Evolutionary conservation across 2,888 invertebrate species (phyloP).

Genomic region (Lithophane socia): DNA sequence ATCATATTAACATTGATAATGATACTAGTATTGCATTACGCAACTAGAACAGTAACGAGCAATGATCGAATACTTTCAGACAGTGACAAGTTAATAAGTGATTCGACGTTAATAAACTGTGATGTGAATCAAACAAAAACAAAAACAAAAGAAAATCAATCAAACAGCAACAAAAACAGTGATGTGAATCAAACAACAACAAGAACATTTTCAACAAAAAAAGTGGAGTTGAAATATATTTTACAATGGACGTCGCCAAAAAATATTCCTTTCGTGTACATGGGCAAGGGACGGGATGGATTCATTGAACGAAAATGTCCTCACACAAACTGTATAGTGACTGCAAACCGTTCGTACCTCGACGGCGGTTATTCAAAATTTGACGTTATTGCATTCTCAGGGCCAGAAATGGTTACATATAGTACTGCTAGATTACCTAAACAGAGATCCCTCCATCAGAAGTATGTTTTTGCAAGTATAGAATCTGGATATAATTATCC

Average conservation of each 20-base stretch:
- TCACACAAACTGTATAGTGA: conserved; percentile 80
- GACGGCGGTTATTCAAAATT: conserved; percentile 73
- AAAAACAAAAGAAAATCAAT: no score
- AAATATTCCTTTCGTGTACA: conserved; percentile 73
- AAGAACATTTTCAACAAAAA: background rate
- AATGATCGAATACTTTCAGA: conserved; percentile 5
- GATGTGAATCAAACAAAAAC: no score
- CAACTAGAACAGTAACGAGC: background rate
- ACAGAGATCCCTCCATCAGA: conserved; percentile 73
- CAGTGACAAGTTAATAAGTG: conserved; percentile 12
- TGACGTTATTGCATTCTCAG: conserved; percentile 80
- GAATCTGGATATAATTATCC: conserved; percentile 79
- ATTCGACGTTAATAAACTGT: conserved; percentile 7
- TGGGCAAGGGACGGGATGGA: conserved; percentile 69
- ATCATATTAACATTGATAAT: conserved; percentile 17
- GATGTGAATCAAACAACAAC: conserved; percentile 9
- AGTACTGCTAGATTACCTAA: conserved; percentile 57
- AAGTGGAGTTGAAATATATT: conserved; percentile 71
- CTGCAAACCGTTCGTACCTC: conserved; percentile 70
- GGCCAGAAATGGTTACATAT: conserved; percentile 70
- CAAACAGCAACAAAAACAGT: conserved; percentile 3
- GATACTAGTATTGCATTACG: conserved; percentile 19
- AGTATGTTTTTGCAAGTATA: conserved; percentile 78
- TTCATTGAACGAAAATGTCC: conserved; percentile 77
- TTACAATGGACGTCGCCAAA: conserved; percentile 74